phyloP scores from a whole-genome alignment of 2,797 vertebrate species.

The Fistularia commersonii region DNA sequence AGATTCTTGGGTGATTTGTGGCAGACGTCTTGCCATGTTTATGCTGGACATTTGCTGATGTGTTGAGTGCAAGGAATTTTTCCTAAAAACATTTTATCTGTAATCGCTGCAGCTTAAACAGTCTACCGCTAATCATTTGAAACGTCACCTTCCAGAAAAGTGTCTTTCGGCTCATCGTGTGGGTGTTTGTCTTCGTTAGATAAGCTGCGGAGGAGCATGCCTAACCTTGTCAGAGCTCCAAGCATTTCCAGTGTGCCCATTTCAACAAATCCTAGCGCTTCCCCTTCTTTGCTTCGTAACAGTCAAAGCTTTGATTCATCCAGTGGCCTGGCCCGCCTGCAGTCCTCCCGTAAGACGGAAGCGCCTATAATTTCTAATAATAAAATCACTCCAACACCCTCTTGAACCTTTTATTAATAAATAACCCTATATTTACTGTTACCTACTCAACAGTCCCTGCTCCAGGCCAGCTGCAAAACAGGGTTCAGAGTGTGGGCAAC shows the following conservation, averaged over 20 bases:
- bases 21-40: too few relatives aligned
- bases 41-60: too few relatives aligned
- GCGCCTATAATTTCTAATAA: not conserved
- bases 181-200: conserved; percentile 66
- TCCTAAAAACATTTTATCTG: not conserved
- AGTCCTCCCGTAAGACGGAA: conserved; percentile 77
- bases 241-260: conserved; percentile 86
- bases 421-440: not conserved
- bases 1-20: too few relatives aligned
- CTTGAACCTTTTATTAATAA: not conserved
- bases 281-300: conserved; percentile 82
- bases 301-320: conserved; percentile 93
- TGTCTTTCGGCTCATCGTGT: not conserved
- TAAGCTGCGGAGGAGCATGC: conserved; percentile 84
- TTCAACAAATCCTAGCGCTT: conserved; percentile 56
- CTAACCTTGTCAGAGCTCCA: conserved; percentile 70
- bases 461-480: conserved; percentile 84
- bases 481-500: conserved; percentile 86
- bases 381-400: too few relatives aligned
- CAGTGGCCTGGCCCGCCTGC: conserved; percentile 80
- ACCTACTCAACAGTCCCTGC: conserved; percentile 74
- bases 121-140: too few relatives aligned
- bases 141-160: too few relatives aligned
- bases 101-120: too few relatives aligned
- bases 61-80: too few relatives aligned